These are phyloP conservation scores for Hycleus phaleratus DNA, from an alignment of 1,140 invertebrate genomes.

Conservation along the genomic window DNA sequence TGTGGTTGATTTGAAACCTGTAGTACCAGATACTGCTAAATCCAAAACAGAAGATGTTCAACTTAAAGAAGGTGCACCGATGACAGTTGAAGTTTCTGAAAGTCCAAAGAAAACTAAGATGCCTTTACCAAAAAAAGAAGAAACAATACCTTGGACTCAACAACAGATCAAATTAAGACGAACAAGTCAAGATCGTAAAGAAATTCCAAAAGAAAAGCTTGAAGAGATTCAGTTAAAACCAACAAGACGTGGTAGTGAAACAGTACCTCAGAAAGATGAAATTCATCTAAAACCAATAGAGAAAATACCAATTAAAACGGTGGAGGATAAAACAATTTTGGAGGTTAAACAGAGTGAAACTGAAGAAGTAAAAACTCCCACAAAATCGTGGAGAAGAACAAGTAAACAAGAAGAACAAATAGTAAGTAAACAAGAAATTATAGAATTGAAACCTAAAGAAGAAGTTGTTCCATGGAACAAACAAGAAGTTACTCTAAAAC, in stretches of 20 bases:
- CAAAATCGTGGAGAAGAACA: constrained; percentile 8
- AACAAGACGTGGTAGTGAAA: constrained; percentile 39
- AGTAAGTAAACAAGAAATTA: constrained; percentile 15
- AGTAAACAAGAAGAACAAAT: constrained; percentile 26
- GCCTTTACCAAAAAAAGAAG: constrained; percentile 12
- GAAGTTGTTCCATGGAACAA: constrained; percentile 27
- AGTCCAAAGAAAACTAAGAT: constrained; percentile 26
- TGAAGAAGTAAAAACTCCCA: constrained; percentile 22
- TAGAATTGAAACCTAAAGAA: constrained; percentile 19
- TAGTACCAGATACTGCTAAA: constrained; percentile 35
- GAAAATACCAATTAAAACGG: constrained; percentile 34
- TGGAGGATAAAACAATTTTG: constrained; percentile 41
- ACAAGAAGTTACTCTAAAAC: constrained; percentile 25
- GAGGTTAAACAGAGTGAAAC: constrained; percentile 14
- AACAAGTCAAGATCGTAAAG: constrained; percentile 27
- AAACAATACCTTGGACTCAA: constrained; percentile 38
- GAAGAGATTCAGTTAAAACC: constrained; percentile 48
- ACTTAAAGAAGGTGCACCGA: neutral
- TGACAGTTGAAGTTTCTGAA: constrained; percentile 24
- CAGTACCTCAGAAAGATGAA: constrained; percentile 34
- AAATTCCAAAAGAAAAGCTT: constrained; percentile 36
- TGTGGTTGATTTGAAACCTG: constrained; percentile 40
- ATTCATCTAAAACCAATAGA: constrained; percentile 41
- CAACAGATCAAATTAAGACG: constrained; percentile 39
- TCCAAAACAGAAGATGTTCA: constrained; percentile 26